These are phyloP conservation scores for Calephelis nemesis DNA, from an alignment of 1,140 invertebrate genomes.

Conservation along the genomic window DNA sequence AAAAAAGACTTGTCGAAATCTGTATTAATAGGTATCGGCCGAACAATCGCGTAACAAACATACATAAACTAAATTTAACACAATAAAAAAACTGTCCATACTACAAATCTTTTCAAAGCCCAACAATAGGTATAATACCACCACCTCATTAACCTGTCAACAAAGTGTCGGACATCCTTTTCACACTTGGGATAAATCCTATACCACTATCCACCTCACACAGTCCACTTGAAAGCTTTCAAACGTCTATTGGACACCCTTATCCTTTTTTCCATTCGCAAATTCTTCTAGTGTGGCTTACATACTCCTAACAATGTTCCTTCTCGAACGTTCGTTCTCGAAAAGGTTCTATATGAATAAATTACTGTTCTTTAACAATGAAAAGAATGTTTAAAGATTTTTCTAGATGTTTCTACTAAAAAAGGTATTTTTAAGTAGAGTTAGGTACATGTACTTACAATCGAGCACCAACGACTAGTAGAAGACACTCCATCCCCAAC, in stretches of 20 bases:
- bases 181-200: constrained; percentile 10
- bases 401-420: too few species aligned
- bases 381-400: too few species aligned
- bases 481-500: too few species aligned
- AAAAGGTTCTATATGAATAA: not conserved
- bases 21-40: too few species aligned
- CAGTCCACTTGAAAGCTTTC: constrained; percentile 25
- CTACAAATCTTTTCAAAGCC: constrained; percentile 1
- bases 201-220: constrained; percentile 19
- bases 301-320: constrained; percentile 1
- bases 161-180: constrained; percentile 22
- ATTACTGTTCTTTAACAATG: not conserved
- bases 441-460: too few species aligned
- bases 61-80: not conserved
- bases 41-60: not conserved
- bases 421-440: too few species aligned
- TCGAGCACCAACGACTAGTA: too few species aligned
- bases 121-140: constrained; percentile 11
- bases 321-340: not conserved
- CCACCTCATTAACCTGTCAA: constrained; percentile 32
- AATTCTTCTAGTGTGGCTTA: constrained; percentile 10
- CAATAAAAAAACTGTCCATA: not conserved
- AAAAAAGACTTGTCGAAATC: too few species aligned
- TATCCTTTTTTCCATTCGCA: constrained; percentile 24
- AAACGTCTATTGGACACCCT: constrained; percentile 30